Evolutionary conservation across 2,113 vertebrate species (phyloP).

Genomic region (cat (Felis catus)): DNA sequence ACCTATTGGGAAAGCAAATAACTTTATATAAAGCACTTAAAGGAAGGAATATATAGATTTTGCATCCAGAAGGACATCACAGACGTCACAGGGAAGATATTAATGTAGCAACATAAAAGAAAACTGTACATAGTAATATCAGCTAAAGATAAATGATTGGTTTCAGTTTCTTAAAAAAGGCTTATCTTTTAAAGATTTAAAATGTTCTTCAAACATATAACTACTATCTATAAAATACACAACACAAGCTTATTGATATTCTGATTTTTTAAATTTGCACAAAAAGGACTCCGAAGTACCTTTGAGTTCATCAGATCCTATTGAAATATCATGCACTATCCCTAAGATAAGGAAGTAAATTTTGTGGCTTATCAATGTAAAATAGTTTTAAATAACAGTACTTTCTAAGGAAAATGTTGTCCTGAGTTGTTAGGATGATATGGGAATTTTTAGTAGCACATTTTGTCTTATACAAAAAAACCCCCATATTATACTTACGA

Average conservation of each 20-base stretch:
- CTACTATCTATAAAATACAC: constrained; percentile 13
- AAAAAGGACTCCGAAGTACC: neutral
- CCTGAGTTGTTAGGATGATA: constrained; percentile 32
- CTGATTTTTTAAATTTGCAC: neutral
- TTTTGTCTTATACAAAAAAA: constrained; percentile 26
- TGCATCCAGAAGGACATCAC: neutral
- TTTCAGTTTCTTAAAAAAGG: constrained; percentile 49
- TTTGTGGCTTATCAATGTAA: constrained; percentile 29
- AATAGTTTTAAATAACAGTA: constrained; percentile 46
- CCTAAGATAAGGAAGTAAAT: constrained; percentile 45
- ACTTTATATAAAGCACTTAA: constrained; percentile 25
- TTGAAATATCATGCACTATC: constrained; percentile 50
- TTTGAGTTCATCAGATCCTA: constrained; percentile 33
- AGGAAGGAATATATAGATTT: constrained; percentile 13
- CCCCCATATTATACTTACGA: neutral
- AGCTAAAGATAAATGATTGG: constrained; percentile 22
- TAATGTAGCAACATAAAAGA: constrained; percentile 57
- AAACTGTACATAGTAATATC: constrained; percentile 33
- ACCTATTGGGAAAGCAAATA: constrained; percentile 44
- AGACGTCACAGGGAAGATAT: constrained; percentile 35
- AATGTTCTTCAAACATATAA: constrained; percentile 41
- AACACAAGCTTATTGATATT: constrained; percentile 40
- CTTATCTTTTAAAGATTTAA: constrained; percentile 51
- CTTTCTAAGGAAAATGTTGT: constrained; percentile 47
- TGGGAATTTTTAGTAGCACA: constrained; percentile 40